A percentile compares a stretch with the other conserved stretches of the same genome.
These are phyloP conservation scores for Empis stercorea DNA, from an alignment of 2,888 invertebrate genomes.

Conservation along the genomic window DNA sequence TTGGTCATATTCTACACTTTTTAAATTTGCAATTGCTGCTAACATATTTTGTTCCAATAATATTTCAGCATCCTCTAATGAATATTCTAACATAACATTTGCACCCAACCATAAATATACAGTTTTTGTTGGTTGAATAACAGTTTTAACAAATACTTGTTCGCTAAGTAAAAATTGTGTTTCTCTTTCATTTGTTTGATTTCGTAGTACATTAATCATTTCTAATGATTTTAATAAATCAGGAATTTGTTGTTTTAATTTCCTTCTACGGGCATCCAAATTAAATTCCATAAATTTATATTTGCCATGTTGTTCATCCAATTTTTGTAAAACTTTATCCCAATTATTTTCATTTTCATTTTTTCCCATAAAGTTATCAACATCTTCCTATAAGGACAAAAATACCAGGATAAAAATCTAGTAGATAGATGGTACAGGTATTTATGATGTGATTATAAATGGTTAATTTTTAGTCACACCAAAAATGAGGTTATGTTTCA, in stretches of 20 bases:
- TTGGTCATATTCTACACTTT: slow-evolving; percentile 80
- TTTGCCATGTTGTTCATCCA: slow-evolving; percentile 91
- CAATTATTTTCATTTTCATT: slow-evolving; percentile 71
- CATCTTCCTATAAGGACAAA: slow-evolving; percentile 61
- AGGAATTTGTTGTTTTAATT: slow-evolving; percentile 85
- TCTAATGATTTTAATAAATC: slow-evolving; percentile 82
- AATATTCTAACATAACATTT: slow-evolving; percentile 96
- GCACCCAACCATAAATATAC: slow-evolving; percentile 78
- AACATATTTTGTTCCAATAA: slow-evolving; percentile 71
- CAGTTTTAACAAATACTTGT: slow-evolving; percentile 74
- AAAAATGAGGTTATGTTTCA: too few species aligned
- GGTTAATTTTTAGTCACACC: too few species aligned
- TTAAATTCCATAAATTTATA: slow-evolving; percentile 97
- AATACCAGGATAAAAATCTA: too few species aligned
- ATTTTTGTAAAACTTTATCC: slow-evolving; percentile 68
- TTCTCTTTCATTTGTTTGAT: slow-evolving; percentile 61
- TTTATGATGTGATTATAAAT: too few species aligned
- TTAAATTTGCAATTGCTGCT: slow-evolving; percentile 70
- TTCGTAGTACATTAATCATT: slow-evolving; percentile 79
- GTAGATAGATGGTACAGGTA: too few species aligned
- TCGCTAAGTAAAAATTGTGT: slow-evolving; percentile 88
- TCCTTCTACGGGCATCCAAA: slow-evolving; percentile 69
- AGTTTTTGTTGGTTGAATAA: slow-evolving; percentile 76
- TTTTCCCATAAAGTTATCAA: slow-evolving; percentile 79
- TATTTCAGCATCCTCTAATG: slow-evolving; percentile 76